Evolutionary conservation across 2,113 vertebrate species (phyloP), one percentile per base, ranked within the genome.

Genomic region (Trogon melanurus): DNA sequence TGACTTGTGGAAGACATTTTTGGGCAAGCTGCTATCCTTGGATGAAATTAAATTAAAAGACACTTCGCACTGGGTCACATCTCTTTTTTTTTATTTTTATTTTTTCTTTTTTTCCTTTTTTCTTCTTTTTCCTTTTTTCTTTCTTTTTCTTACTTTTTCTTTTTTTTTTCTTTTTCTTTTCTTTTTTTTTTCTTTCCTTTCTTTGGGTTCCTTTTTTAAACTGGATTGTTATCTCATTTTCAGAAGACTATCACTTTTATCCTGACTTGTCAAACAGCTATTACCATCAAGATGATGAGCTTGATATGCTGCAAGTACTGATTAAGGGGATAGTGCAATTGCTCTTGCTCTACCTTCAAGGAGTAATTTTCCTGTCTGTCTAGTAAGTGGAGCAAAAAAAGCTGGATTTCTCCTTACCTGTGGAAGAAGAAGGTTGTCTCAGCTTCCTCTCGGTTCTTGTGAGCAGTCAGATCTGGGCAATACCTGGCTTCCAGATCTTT

Each of bases 181-280:
- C 66, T 95, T 88, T 19, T 85, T 80, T 45, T 58, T 60, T 56
- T 12, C 25, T 41, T 81, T 64, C 50, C 73, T 95, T 96, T 95
- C 86, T 95, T 92, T 95, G 67, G 65, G 65, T 91, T 93, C 84
- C 45, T 89, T 97, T 96, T 94, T 89, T 47, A 81, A 96, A 76
- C 62, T 18, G 54, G 88, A 93, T 95, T 89, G 87, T 97, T 89
- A 95, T 94, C 95, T 97, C 67, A 44, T 97, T 98, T 97, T 97
- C 95, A 94, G 91, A 97, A 96, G 93, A 97, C 85, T 94, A 97
- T 96, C 91, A 95, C 89, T 96, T 97, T 95, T 95, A 96, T 96
- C 92, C 96, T 96, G 80, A 64, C 90, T 95, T 97, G 95, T 97
- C 97, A 97, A 95, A 95, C 94, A 97, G 93, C 92, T 95, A 95